Evolutionary conservation across 1,140 invertebrate genomes (phyloP).

Genomic region (Paraescarpia echinospica): DNA sequence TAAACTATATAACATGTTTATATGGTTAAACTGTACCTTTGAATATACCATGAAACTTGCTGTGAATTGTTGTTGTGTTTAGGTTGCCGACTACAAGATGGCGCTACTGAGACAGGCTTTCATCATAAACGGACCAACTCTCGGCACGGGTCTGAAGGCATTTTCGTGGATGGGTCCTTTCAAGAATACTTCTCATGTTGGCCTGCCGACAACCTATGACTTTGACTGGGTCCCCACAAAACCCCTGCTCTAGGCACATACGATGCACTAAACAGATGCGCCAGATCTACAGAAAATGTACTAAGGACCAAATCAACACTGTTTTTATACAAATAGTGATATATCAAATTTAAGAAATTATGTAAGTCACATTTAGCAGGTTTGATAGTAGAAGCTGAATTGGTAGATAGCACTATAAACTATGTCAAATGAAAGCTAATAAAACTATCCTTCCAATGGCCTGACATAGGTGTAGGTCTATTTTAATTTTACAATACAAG

Average conservation of each 20-base stretch:
- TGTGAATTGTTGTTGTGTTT: neutral
- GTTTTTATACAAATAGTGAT: neutral
- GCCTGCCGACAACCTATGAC: slow-evolving; percentile 48
- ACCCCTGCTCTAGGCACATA: neutral
- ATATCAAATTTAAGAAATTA: neutral
- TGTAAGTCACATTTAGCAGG: neutral
- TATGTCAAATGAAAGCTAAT: no score
- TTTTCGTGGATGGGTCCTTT: slow-evolving; percentile 45
- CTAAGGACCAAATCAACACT: neutral
- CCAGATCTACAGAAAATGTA: neutral
- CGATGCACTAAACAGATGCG: neutral
- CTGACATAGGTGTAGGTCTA: no score
- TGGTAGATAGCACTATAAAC: no score
- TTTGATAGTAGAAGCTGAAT: no score
- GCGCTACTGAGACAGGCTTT: slow-evolving; percentile 43
- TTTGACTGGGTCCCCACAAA: slow-evolving; percentile 41
- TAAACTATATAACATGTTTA: neutral
- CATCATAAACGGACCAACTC: slow-evolving; percentile 53
- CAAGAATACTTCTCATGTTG: slow-evolving; percentile 42
- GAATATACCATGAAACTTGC: neutral
- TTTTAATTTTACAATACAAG: no score
- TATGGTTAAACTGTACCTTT: neutral
- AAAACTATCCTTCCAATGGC: no score
- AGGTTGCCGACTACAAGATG: slow-evolving; percentile 51
- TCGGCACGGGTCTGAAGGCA: slow-evolving; percentile 39